A percentile compares a stretch with the other conserved stretches of the same genome.
Evolutionary conservation across 2,797 vertebrate genomes (phyloP).

Genomic region (Labroides dimidiatus): DNA sequence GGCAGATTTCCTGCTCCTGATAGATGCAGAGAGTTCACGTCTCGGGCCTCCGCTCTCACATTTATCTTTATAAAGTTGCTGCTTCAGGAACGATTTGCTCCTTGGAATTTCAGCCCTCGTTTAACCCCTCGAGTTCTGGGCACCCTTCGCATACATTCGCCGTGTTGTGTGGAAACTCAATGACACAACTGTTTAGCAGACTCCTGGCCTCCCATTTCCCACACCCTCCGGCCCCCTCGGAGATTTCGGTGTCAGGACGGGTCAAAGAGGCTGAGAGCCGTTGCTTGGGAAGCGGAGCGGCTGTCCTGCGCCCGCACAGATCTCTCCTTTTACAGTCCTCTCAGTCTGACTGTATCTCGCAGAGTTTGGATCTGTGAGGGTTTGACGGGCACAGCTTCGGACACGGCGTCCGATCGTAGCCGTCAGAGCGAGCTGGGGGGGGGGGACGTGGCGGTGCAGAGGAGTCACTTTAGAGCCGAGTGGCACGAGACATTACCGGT

Average conservation of each 20-base stretch:
- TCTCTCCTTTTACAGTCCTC: conserved; percentile 58
- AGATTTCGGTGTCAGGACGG: conserved; percentile 83
- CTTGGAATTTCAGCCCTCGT: conserved; percentile 45
- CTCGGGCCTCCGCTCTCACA: conserved; percentile 6
- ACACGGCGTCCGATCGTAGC: conserved; percentile 34
- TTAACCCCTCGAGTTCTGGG: conserved; percentile 55
- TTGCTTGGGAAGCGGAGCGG: conserved; percentile 75
- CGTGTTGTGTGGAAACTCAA: conserved; percentile 73
- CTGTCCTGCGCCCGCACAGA: conserved; percentile 46
- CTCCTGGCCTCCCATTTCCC: conserved; percentile 79
- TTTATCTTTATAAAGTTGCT: conserved; percentile 71
- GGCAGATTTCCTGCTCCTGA: conserved; percentile 66
- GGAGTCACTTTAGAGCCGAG: conserved; percentile 42
- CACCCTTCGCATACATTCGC: conserved; percentile 54
- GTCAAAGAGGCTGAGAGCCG: conserved; percentile 64
- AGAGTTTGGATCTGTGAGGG: conserved; percentile 8
- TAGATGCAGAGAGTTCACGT: conserved; percentile 21
- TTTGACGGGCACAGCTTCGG: conserved; percentile 35
- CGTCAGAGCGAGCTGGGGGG: conserved; percentile 1
- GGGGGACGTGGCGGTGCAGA: conserved; percentile 21
- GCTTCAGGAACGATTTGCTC: conserved; percentile 35
- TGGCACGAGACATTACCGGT: conserved; percentile 64
- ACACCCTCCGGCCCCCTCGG: conserved; percentile 76
- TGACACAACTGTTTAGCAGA: conserved; percentile 81
- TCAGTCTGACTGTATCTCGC: conserved; percentile 4